A percentile compares a stretch with the other conserved stretches of the same genome.
Evolutionary conservation across 2,113 vertebrate genomes (phyloP).

Genomic region (Gadus chalcogrammus): DNA sequence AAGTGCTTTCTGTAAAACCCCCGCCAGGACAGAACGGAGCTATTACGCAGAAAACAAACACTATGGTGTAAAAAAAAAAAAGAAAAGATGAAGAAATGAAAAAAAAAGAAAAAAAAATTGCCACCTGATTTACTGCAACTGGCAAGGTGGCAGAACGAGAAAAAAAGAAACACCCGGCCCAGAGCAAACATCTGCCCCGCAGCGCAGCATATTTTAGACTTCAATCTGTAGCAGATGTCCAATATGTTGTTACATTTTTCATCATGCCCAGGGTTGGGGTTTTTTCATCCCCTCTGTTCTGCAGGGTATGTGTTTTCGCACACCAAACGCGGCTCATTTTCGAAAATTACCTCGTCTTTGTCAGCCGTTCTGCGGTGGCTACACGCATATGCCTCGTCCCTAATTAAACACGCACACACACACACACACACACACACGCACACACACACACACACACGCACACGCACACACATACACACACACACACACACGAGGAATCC

Average conservation of each 20-base stretch:
- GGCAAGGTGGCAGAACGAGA: conserved; percentile 33
- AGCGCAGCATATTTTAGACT: conserved; percentile 52
- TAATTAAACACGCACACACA: conserved; percentile 27
- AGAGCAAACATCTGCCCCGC: conserved; percentile 75
- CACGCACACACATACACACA: conserved; percentile 25
- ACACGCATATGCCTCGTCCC: conserved; percentile 3
- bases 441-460: conserved; percentile 16
- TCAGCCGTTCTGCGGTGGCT: conserved; percentile 11
- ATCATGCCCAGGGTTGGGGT: conserved; percentile 76
- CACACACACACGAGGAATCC: not conserved
- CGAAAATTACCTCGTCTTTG: conserved; percentile 72
- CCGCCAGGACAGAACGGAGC: conserved; percentile 7
- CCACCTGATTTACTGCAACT: conserved; percentile 49
- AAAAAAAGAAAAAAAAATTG: no score
- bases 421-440: conserved; percentile 14
- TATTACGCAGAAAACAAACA: conserved; percentile 32
- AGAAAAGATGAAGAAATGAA: no score
- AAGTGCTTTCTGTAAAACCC: not conserved
- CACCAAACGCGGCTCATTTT: conserved; percentile 71
- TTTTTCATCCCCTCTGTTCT: conserved; percentile 75
- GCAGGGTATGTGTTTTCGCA: conserved; percentile 78
- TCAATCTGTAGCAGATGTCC: conserved; percentile 83
- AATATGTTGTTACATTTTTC: conserved; percentile 84
- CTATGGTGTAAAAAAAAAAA: conserved; percentile 27
- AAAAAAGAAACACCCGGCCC: conserved; percentile 31